phyloP scores from a whole-genome alignment of 1,140 invertebrate species.

The Pollicipes pollicipes region DNA sequence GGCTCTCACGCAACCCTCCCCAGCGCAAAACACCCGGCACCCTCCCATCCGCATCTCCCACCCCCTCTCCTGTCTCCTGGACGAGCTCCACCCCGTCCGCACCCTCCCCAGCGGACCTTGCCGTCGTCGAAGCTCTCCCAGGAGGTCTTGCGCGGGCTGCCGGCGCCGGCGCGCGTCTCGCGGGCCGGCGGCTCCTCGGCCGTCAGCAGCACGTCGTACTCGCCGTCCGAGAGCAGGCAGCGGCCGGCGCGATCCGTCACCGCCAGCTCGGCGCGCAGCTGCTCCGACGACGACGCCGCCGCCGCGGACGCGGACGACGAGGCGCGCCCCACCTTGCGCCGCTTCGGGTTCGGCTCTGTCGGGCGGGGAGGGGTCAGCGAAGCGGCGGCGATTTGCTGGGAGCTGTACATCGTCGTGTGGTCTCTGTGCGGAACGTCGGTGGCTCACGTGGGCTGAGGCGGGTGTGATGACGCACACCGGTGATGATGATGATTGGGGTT shows the following conservation, averaged over 20 bases:
- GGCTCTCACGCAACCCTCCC: no score
- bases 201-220: constrained; percentile 70
- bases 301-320: constrained; percentile 9
- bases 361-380: constrained; percentile 10
- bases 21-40: no score
- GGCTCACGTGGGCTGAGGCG: no score
- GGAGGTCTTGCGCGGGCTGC: constrained; percentile 30
- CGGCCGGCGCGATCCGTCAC: constrained; percentile 78
- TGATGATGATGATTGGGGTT: no score
- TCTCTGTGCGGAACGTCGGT: no score
- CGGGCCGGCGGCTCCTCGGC: constrained; percentile 22
- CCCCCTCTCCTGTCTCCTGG: constrained; percentile 7
- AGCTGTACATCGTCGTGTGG: no score
- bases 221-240: constrained; percentile 65
- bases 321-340: constrained; percentile 17
- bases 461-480: no score
- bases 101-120: no score
- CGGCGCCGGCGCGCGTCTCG: constrained; percentile 14
- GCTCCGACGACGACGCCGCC: constrained; percentile 32
- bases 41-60: neutral
- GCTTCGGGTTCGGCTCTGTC: constrained; percentile 17
- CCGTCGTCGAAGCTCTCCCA: constrained; percentile 62
- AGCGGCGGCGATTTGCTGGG: no score
- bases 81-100: no score
- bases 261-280: constrained; percentile 55